Conservation (phyloP, 1,140 invertebrate species). For the Drosophila baimaii region DNA sequence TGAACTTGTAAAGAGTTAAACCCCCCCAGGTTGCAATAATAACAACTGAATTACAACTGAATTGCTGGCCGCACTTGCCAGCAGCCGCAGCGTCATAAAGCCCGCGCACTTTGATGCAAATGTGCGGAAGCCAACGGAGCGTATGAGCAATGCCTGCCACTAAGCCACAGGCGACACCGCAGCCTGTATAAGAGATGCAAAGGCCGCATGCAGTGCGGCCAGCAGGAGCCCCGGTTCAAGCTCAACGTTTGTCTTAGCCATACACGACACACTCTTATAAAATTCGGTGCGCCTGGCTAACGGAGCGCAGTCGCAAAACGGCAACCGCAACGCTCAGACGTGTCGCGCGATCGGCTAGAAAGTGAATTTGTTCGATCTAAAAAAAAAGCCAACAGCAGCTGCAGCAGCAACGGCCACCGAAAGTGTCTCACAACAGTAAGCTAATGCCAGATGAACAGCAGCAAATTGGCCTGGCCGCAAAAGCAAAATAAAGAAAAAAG, state of each 20-base stretch:
- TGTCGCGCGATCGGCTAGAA: constrained; percentile 60
- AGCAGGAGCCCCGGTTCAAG: constrained; percentile 5
- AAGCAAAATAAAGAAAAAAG: constrained; percentile 47
- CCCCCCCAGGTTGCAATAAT: constrained; percentile 23
- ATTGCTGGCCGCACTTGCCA: constrained; percentile 26
- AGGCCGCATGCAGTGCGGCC: constrained; percentile 10
- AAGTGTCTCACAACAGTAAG: constrained; percentile 67
- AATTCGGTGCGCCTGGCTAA: constrained; percentile 65
- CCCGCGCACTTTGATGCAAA: constrained; percentile 34
- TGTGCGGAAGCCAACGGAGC: constrained; percentile 68
- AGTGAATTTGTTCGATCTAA: constrained; percentile 12
- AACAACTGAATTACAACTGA: constrained; percentile 52
- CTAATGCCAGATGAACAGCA: constrained; percentile 65
- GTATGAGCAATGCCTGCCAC: constrained; percentile 61
- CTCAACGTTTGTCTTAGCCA: constrained; percentile 25
- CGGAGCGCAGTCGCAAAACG: constrained; percentile 68
- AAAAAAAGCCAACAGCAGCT: constrained; percentile 19
- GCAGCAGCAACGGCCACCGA: constrained; percentile 22
- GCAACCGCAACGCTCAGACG: constrained; percentile 67
- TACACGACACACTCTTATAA: constrained; percentile 67
- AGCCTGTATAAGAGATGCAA: constrained; percentile 28
- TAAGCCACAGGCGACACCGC: constrained; percentile 6
- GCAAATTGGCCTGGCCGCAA: constrained; percentile 57
- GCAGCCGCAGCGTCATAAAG: constrained; percentile 15
- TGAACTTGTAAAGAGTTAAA: constrained; percentile 65